Percentiles rank a stretch among this genome's conserved stretches.
Evolutionary conservation across 1,140 invertebrate genomes (phyloP).

Genomic region (Achroia grisella): DNA sequence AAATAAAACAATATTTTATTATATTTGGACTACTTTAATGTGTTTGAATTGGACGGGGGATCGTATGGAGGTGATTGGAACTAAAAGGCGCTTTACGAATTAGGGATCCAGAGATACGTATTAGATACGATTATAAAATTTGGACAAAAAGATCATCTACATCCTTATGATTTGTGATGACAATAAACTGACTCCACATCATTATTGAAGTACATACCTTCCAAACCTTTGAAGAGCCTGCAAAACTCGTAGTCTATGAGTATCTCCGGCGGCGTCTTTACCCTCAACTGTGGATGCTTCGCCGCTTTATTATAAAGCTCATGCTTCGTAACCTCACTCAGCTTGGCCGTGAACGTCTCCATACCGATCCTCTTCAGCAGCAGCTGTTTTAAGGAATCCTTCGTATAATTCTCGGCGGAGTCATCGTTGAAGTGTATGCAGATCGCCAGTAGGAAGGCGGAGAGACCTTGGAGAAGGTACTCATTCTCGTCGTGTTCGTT

Average conservation of each 20-base stretch:
- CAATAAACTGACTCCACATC: no score
- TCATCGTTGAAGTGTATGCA: slow-evolving; percentile 96
- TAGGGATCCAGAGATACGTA: no score
- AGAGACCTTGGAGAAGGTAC: slow-evolving; percentile 88
- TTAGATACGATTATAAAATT: no score
- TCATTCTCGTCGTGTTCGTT: slow-evolving; percentile 91
- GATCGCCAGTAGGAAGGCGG: slow-evolving; percentile 95
- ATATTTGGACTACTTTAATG: no score
- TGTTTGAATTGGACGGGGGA: no score
- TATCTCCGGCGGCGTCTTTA: slow-evolving; percentile 84
- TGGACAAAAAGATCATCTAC: neutral
- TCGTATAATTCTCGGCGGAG: slow-evolving; percentile 84
- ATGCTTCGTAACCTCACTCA: slow-evolving; percentile 89
- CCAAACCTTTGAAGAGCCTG: slow-evolving; percentile 86
- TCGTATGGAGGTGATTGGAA: no score
- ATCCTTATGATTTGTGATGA: neutral
- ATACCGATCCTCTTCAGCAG: slow-evolving; percentile 89
- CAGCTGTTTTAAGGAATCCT: slow-evolving; percentile 86
- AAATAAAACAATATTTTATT: neutral
- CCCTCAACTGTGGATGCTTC: slow-evolving; percentile 93
- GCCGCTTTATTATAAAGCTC: slow-evolving; percentile 93
- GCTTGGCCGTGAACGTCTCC: slow-evolving; percentile 91
- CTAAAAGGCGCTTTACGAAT: no score
- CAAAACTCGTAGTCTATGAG: slow-evolving; percentile 98
- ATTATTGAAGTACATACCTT: slow-evolving; percentile 73